These are phyloP conservation scores for Paraescarpia echinospica DNA, from an alignment of 1,140 invertebrate species.

Conservation along the genomic window DNA sequence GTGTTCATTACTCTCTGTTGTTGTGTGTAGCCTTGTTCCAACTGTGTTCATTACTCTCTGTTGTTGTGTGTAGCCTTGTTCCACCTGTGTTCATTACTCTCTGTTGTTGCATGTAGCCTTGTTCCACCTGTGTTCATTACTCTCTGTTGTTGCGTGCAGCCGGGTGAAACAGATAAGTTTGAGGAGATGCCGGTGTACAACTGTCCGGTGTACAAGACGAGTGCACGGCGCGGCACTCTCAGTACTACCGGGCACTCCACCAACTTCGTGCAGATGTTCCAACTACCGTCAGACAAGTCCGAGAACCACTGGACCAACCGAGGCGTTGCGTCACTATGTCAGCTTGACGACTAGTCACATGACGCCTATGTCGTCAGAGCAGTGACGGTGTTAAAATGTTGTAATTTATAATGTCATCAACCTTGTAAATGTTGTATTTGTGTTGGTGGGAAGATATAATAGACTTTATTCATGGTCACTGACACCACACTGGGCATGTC, in stretches of 20 bases:
- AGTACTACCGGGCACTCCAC: constrained; percentile 91
- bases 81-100: too few species aligned
- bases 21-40: too few species aligned
- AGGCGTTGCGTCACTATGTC: constrained; percentile 81
- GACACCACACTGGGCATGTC: background rate
- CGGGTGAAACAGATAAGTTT: constrained; percentile 7
- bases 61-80: too few species aligned
- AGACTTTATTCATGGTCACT: background rate
- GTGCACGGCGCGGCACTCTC: constrained; percentile 66
- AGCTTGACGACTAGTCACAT: constrained; percentile 63
- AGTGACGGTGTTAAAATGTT: background rate
- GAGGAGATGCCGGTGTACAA: constrained; percentile 11
- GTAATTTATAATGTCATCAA: background rate
- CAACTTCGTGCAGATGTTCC: constrained; percentile 87
- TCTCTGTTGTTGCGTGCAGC: background rate
- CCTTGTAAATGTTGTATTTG: background rate
- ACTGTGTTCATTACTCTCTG: too few species aligned
- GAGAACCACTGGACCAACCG: constrained; percentile 85
- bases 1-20: too few species aligned
- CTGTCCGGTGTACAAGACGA: constrained; percentile 49
- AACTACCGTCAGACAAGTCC: constrained; percentile 69
- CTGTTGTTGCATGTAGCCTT: too few species aligned
- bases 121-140: background rate
- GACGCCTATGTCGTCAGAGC: background rate
- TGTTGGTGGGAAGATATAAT: background rate